phyloP scores from a whole-genome alignment of 1,140 invertebrate species.

The Meloidogyne chitwoodi region DNA sequence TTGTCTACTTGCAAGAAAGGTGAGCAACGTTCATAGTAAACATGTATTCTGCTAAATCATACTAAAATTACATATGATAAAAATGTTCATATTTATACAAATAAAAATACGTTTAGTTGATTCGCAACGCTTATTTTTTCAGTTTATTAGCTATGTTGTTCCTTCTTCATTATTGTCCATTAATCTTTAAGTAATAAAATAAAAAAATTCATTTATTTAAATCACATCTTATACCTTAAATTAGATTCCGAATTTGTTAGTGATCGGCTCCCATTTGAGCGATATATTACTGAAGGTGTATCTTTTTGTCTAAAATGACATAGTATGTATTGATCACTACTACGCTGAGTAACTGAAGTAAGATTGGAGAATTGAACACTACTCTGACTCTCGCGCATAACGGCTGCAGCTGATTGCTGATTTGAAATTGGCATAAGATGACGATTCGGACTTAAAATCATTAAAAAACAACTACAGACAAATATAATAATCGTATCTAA shows the following conservation, averaged over 20 bases:
- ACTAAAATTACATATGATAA: too few relatives aligned
- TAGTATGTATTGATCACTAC: neutral
- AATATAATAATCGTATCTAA: too few relatives aligned
- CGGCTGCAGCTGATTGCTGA: neutral
- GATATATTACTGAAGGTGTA: constrained; percentile 13
- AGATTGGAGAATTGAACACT: neutral
- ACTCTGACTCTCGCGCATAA: neutral
- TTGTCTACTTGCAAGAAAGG: neutral
- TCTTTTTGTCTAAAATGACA: neutral
- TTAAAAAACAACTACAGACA: neutral
- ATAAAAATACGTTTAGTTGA: too few relatives aligned
- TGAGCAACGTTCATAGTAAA: neutral
- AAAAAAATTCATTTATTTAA: too few relatives aligned
- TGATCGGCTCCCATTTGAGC: constrained; percentile 30
- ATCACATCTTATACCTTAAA: constrained; percentile 37
- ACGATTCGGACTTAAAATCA: neutral
- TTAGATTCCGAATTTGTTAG: constrained; percentile 39
- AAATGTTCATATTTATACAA: neutral
- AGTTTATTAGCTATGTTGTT: neutral
- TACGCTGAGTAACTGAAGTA: neutral
- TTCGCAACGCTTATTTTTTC: too few relatives aligned
- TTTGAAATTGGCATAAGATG: too few relatives aligned
- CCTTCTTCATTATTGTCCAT: constrained; percentile 5
- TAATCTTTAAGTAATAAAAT: constrained; percentile 1
- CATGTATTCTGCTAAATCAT: neutral